Percentiles rank a stretch among this genome's conserved stretches.
These are phyloP conservation scores for Apodemia mormo DNA, from an alignment of 2,888 invertebrate genomes.

Conservation along the genomic window DNA sequence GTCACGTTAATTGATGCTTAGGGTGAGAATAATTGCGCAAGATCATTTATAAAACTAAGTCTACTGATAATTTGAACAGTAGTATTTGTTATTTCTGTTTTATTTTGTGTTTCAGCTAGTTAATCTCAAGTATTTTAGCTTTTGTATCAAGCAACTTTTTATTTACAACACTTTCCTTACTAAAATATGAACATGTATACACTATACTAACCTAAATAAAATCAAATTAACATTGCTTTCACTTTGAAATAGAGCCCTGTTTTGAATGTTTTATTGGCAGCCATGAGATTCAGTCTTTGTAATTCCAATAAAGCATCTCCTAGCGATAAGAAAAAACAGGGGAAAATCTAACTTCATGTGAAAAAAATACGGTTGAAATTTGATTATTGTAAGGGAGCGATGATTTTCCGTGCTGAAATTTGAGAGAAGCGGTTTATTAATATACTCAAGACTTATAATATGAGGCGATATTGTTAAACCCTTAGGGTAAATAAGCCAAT, in stretches of 20 bases:
- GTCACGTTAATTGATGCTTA: neutral
- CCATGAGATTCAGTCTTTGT: constrained; percentile 50
- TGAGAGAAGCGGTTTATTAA: constrained; percentile 42
- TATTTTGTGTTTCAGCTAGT: no score
- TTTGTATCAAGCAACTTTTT: neutral
- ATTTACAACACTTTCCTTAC: neutral
- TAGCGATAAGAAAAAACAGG: constrained; percentile 21
- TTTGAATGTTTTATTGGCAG: constrained; percentile 65
- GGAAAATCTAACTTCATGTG: constrained; percentile 11
- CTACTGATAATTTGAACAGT: no score
- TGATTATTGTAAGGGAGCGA: constrained; percentile 17
- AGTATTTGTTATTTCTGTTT: no score
- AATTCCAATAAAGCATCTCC: constrained; percentile 55
- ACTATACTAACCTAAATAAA: constrained; percentile 17
- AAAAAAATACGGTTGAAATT: constrained; percentile 15
- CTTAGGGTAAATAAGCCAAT: constrained; percentile 19
- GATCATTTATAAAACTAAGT: no score
- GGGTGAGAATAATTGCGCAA: neutral
- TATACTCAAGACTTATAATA: constrained; percentile 46
- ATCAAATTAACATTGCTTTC: constrained; percentile 35
- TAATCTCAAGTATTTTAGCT: no score
- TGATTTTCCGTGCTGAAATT: constrained; percentile 31
- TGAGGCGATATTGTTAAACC: constrained; percentile 23
- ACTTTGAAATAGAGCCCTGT: constrained; percentile 60
- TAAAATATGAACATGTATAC: neutral